Base-by-base conservation (phyloP, 1,140 invertebrate species). In the Drosophila truncata region DNA sequence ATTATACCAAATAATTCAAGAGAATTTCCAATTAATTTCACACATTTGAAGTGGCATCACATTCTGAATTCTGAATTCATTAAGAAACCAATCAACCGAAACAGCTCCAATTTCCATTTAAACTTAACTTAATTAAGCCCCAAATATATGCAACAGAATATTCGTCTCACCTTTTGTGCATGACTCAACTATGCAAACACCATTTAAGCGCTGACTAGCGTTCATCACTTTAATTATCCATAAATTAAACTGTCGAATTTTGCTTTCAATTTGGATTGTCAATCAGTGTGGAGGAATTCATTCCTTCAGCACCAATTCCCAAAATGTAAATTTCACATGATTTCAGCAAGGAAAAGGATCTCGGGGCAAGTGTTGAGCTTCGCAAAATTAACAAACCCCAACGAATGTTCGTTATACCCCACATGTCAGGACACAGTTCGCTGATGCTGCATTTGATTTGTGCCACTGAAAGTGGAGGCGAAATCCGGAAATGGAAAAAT, bases 361-460 rank as follows among this genome's bases (percentile, higher is more conserved):
- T 16, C 5, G 13, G 13, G 20, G 14, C 18, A 33, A 58, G 50
- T 33, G 46, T 50, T 41, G 44, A 41, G 61, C 13, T 25, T 16
- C 2, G 13, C 31, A 67, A 67, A 60, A 72, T 73, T 72, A 72
- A 35, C 37, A 39, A 65, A 44, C 25, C 27, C 16, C 4, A 18
- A 23, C 9, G n/a, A 62, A 74, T 25, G n/a, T 54, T 76, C 61
- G 33, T 29, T 41, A 37, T 52, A 58, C 70, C 67, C 60, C 11
- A 71, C 65, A 59, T 35, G 33, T 27, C 52, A 66, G 60, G 52
- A 67, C 65, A 80, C 46, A 64, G 80, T 83, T 61, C 73, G 78
- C 78, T 81, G 74, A 85, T 81, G 69, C 82, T 63, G 84, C 84
- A 67, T 49, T 71, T 80, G 75, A 63, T 35, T 67, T 78, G 64